Evolutionary conservation across 2,113 vertebrate genomes (phyloP).

Genomic region (Corythaixoides concolor): DNA sequence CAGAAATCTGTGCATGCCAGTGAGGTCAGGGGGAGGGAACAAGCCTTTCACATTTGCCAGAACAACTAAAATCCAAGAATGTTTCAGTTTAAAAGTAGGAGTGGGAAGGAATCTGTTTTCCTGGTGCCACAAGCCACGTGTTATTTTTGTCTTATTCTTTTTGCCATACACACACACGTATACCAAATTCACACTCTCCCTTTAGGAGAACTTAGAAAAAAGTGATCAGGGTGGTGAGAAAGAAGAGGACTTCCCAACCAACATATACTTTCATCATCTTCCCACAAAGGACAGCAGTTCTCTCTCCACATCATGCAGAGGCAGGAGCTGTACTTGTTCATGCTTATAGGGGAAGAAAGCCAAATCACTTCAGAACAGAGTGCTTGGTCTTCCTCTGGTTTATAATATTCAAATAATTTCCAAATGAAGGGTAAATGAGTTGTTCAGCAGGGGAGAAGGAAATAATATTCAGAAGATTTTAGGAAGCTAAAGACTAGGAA

Average conservation of each 20-base stretch:
- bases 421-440: not conserved
- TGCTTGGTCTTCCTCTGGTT: not conserved
- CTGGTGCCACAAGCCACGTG: not conserved
- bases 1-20: not conserved
- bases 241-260: not conserved
- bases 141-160: conserved; percentile 6
- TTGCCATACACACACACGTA: not conserved
- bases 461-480: not conserved
- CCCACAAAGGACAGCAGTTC: not conserved
- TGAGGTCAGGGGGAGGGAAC: conserved; percentile 45
- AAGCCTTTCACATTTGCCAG: conserved; percentile 48
- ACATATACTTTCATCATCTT: not conserved
- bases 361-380: not conserved
- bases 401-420: not conserved
- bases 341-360: not conserved
- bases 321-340: not conserved
- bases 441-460: not conserved
- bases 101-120: conserved; percentile 16
- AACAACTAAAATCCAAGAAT: conserved; percentile 47
- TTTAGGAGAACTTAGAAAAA: not conserved
- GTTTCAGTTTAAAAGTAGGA: conserved; percentile 28
- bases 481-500: not conserved
- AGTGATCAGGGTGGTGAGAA: not conserved
- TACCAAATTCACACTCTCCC: not conserved
- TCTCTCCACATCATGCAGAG: not conserved